Evolutionary conservation across 2,888 invertebrate species (phyloP).

Genomic region (Acleris emargana): DNA sequence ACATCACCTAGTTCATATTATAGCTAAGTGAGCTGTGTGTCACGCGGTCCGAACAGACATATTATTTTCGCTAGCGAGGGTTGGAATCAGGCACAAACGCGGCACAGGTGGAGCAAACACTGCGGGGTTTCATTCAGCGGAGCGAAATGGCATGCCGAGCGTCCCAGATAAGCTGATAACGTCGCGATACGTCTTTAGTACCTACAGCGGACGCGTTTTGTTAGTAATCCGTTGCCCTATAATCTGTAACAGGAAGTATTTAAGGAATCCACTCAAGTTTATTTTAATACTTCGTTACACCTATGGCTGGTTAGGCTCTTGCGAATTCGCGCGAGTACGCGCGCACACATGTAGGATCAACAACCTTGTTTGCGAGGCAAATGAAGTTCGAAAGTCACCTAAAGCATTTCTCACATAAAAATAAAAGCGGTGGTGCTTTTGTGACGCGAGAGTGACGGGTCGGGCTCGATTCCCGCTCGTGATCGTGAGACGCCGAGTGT

Average conservation of each 20-base stretch:
- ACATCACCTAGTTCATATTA: slow-evolving; percentile 26
- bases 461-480: slow-evolving; percentile 58
- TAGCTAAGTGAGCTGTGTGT: slow-evolving; percentile 41
- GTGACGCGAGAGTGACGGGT: slow-evolving; percentile 63
- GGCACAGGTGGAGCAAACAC: slow-evolving; percentile 61
- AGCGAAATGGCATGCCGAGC: slow-evolving; percentile 73
- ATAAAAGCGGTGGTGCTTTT: slow-evolving; percentile 57
- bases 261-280: slow-evolving; percentile 36
- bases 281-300: slow-evolving; percentile 33
- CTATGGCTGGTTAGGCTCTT: slow-evolving; percentile 3
- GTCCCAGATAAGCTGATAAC: slow-evolving; percentile 80
- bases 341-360: slow-evolving; percentile 31
- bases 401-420: slow-evolving; percentile 61
- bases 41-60: slow-evolving; percentile 49
- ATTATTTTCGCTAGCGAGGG: slow-evolving; percentile 52
- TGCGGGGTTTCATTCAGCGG: slow-evolving; percentile 63
- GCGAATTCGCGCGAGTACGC: slow-evolving; percentile 30
- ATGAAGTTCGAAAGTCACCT: slow-evolving; percentile 56
- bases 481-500: slow-evolving; percentile 60
- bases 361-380: slow-evolving; percentile 38
- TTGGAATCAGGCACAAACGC: slow-evolving; percentile 55
- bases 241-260: slow-evolving; percentile 33
- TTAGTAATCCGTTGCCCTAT: slow-evolving; percentile 44
- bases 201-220: slow-evolving; percentile 52
- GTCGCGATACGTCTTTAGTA: slow-evolving; percentile 54